Percentiles rank a stretch among this genome's conserved stretches.
phyloP scores from a whole-genome alignment of 2,888 invertebrate genomes.

The Cheilosia soror region DNA sequence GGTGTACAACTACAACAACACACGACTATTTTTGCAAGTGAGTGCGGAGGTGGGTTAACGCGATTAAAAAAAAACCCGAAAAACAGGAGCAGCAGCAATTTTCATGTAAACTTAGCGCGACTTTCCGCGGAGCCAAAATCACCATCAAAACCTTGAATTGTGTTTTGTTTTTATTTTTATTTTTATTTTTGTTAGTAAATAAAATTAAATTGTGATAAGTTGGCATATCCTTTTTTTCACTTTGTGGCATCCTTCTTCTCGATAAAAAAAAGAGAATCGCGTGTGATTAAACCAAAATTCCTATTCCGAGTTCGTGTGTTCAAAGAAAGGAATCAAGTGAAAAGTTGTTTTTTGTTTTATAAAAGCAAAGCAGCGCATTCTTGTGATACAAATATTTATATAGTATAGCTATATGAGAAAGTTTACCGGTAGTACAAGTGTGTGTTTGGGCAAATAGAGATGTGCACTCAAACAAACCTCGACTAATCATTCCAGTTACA shows the following conservation, averaged over 20 bases:
- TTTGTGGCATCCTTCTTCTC: constrained; percentile 9
- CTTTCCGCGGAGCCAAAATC: constrained; percentile 25
- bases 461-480: constrained; percentile 43
- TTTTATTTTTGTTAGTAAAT: neutral
- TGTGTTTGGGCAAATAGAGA: constrained; percentile 37
- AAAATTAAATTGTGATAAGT: constrained; percentile 49
- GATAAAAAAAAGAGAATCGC: constrained; percentile 3
- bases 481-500: constrained; percentile 9
- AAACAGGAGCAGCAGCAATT: constrained; percentile 62
- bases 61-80: constrained; percentile 40
- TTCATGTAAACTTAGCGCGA: constrained; percentile 28
- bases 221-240: constrained; percentile 35
- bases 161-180: constrained; percentile 1
- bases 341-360: neutral
- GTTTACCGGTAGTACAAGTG: constrained; percentile 2
- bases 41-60: constrained; percentile 40
- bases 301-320: neutral
- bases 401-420: neutral
- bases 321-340: constrained; percentile 35
- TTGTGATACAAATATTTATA: constrained; percentile 35
- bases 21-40: constrained; percentile 22
- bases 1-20: neutral
- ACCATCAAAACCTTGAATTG: constrained; percentile 38
- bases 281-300: constrained; percentile 34
- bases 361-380: constrained; percentile 46